Evolutionary conservation across 2,888 invertebrate genomes (phyloP).

Genomic region (Hydroisotoma schaefferi): DNA sequence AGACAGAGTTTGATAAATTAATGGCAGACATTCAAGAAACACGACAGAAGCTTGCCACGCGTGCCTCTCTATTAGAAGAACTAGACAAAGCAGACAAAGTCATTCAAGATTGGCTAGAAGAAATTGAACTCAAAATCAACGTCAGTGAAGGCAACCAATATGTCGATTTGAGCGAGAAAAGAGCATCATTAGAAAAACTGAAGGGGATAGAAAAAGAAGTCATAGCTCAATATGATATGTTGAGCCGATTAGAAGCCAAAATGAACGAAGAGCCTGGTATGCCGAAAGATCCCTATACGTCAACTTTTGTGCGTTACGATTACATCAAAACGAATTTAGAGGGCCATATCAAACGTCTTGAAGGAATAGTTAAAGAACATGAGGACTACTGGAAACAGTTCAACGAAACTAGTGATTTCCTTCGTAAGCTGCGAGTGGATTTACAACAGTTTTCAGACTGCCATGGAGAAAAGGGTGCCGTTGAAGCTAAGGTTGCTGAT

Average conservation of each 20-base stretch:
- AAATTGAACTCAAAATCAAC: constrained; percentile 77
- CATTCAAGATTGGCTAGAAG: constrained; percentile 81
- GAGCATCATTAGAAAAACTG: constrained; percentile 81
- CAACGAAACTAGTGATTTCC: constrained; percentile 79
- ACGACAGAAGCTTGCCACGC: constrained; percentile 66
- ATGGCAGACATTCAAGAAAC: constrained; percentile 75
- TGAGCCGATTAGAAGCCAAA: constrained; percentile 71
- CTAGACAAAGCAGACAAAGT: constrained; percentile 73
- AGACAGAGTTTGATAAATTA: constrained; percentile 84
- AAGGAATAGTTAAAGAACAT: constrained; percentile 76
- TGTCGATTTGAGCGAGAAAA: constrained; percentile 86
- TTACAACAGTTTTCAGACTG: constrained; percentile 80
- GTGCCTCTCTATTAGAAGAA: constrained; percentile 78
- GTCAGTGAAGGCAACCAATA: constrained; percentile 63
- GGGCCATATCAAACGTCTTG: constrained; percentile 54
- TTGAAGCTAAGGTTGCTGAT: constrained; percentile 33
- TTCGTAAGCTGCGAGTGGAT: constrained; percentile 72
- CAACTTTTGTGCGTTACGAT: constrained; percentile 68
- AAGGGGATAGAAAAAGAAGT: constrained; percentile 78
- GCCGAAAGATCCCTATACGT: constrained; percentile 61
- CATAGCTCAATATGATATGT: constrained; percentile 70
- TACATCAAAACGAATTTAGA: constrained; percentile 58
- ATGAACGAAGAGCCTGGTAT: constrained; percentile 67
- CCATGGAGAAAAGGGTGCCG: constrained; percentile 73
- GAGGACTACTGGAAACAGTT: constrained; percentile 80